These are phyloP conservation scores for Danaus chrysippus DNA, from an alignment of 2,888 invertebrate genomes.

Conservation along the genomic window DNA sequence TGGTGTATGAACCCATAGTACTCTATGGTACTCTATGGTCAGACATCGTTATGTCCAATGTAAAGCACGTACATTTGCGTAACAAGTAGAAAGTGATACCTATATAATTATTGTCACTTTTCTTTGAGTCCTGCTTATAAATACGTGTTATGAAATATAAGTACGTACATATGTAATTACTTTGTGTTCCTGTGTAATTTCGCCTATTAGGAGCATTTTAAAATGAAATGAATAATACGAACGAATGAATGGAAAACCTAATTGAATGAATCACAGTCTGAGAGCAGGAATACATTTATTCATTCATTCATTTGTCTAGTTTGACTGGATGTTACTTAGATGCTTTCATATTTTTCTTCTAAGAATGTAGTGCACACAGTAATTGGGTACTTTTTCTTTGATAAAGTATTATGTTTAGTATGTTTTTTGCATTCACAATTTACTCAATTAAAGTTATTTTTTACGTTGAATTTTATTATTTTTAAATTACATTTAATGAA, in stretches of 20 bases:
- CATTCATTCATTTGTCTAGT: too few species aligned
- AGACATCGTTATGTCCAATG: slow-evolving; percentile 1
- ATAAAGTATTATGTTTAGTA: neutral
- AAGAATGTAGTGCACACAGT: neutral
- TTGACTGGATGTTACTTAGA: neutral
- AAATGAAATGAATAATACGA: too few species aligned
- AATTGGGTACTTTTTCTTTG: slow-evolving; percentile 6
- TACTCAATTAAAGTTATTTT: neutral
- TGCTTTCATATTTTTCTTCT: neutral
- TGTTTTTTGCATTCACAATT: neutral
- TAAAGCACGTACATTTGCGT: slow-evolving; percentile 31
- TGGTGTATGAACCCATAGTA: too few species aligned
- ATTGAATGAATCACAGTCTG: too few species aligned
- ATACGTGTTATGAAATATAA: slow-evolving; percentile 4
- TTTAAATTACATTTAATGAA: too few species aligned
- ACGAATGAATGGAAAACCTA: too few species aligned
- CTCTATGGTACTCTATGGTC: too few species aligned
- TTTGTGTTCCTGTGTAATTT: too few species aligned
- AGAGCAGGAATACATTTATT: too few species aligned
- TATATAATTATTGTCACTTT: slow-evolving; percentile 28
- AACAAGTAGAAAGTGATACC: slow-evolving; percentile 36
- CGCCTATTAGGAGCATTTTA: too few species aligned
- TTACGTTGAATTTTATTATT: too few species aligned
- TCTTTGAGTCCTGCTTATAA: slow-evolving; percentile 15
- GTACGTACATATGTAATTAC: neutral